Percentiles rank a stretch among this genome's conserved stretches.
Conservation (phyloP, 2,888 invertebrate species). For the Tetranychus truncatus region DNA sequence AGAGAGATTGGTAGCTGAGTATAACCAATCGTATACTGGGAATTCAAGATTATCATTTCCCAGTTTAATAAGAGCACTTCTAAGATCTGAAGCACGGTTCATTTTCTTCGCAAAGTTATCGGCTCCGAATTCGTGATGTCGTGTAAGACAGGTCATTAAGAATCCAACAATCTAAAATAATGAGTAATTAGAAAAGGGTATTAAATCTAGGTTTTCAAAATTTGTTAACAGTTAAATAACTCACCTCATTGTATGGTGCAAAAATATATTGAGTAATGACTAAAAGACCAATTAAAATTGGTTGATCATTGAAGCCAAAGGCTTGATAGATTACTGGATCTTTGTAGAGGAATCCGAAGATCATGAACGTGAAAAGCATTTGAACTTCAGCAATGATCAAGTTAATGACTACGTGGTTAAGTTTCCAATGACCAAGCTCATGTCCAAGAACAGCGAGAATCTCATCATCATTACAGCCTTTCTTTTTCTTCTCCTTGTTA, state of each 20-base stretch:
- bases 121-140: constrained; percentile 86
- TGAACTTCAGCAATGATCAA: constrained; percentile 61
- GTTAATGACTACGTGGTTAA: constrained; percentile 69
- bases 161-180: constrained; percentile 50
- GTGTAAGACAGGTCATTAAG: constrained; percentile 59
- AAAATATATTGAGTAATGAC: constrained; percentile 74
- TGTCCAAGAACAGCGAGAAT: constrained; percentile 85
- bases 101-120: constrained; percentile 72
- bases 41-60: constrained; percentile 88
- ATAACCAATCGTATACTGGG: constrained; percentile 78
- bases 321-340: constrained; percentile 57
- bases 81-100: constrained; percentile 51
- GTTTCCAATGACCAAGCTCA: constrained; percentile 92
- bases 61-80: constrained; percentile 70
- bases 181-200: neutral
- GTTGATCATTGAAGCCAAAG: constrained; percentile 67
- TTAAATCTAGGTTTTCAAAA: neutral
- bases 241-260: constrained; percentile 68
- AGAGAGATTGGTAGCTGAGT: constrained; percentile 83
- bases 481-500: constrained; percentile 31
- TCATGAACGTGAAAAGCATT: constrained; percentile 43
- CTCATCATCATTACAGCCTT: constrained; percentile 70
- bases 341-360: constrained; percentile 45
- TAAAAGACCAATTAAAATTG: constrained; percentile 74
- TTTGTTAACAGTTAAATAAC: neutral